A percentile compares a stretch with the other conserved stretches of the same genome.
phyloP scores from a whole-genome alignment of 2,888 invertebrate genomes.

The Lithodes maja region DNA sequence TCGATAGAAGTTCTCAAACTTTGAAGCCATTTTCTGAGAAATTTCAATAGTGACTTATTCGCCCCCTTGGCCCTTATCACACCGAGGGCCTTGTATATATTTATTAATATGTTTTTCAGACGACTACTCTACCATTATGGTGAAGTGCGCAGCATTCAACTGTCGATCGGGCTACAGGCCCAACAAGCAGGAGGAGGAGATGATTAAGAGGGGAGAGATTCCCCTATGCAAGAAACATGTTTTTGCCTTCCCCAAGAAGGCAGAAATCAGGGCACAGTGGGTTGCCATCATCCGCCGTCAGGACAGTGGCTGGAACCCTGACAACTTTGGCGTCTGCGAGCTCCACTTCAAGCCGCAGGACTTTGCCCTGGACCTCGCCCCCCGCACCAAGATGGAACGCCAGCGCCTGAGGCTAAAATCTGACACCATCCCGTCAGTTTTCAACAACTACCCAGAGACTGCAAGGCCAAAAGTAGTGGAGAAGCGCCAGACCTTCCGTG shows the following conservation, averaged over 20 bases:
- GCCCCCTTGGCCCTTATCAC: no score
- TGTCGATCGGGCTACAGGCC: slow-evolving; percentile 4
- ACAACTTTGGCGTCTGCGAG: neutral
- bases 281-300: neutral
- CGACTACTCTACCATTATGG: neutral
- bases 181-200: slow-evolving; percentile 4
- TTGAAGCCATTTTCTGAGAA: no score
- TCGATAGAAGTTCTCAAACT: no score
- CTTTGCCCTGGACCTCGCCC: no score
- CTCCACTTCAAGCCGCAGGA: no score
- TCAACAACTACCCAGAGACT: neutral
- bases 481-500: neutral
- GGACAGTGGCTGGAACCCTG: neutral
- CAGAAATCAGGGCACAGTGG: slow-evolving; percentile 4
- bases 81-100: no score
- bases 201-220: neutral
- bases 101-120: no score
- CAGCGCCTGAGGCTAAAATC: no score
- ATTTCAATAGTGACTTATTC: no score
- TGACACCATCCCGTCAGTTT: neutral
- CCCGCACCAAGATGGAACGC: no score
- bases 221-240: neutral
- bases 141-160: neutral
- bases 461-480: neutral
- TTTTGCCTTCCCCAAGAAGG: slow-evolving; percentile 4